These are phyloP conservation scores for Hirtodrosophila histrioides DNA, from an alignment of 2,888 invertebrate species.

Conservation along the genomic window DNA sequence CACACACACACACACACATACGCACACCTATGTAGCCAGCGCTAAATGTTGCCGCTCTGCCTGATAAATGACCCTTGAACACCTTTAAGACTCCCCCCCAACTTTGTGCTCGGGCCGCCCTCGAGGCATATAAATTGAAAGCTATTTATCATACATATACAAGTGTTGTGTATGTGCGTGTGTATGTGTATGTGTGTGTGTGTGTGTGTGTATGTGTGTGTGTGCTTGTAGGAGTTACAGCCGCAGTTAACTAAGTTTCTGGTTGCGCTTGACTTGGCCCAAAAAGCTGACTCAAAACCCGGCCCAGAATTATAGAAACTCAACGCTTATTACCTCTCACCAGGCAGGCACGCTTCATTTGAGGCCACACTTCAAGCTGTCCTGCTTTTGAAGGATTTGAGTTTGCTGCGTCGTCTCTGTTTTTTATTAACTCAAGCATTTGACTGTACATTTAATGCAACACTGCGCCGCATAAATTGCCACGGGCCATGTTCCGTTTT, in stretches of 20 bases:
- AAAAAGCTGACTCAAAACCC: slow-evolving; percentile 14
- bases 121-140: slow-evolving; percentile 82
- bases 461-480: slow-evolving; percentile 78
- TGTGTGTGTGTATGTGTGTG: slow-evolving; percentile 18
- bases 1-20: slow-evolving; percentile 27
- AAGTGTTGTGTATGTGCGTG: slow-evolving; percentile 31
- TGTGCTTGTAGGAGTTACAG: slow-evolving; percentile 25
- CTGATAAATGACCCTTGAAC: slow-evolving; percentile 82
- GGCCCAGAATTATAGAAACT: slow-evolving; percentile 8
- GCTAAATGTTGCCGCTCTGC: slow-evolving; percentile 77
- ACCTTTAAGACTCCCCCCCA: slow-evolving; percentile 69
- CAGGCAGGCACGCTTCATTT: slow-evolving; percentile 66
- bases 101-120: slow-evolving; percentile 59
- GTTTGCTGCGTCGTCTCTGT: slow-evolving; percentile 16
- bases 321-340: slow-evolving; percentile 66
- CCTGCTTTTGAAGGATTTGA: slow-evolving; percentile 66
- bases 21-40: slow-evolving; percentile 57
- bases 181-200: slow-evolving; percentile 12
- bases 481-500: slow-evolving; percentile 31
- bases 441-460: slow-evolving; percentile 79
- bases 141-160: slow-evolving; percentile 81
- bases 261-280: slow-evolving; percentile 62
- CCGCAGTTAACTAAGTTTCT: slow-evolving; percentile 75
- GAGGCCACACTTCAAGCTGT: slow-evolving; percentile 62
- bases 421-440: slow-evolving; percentile 72